Evolutionary conservation across 2,113 vertebrate species (phyloP), one percentile per base, ranked within the genome.

Genomic region (Podarcis muralis): DNA sequence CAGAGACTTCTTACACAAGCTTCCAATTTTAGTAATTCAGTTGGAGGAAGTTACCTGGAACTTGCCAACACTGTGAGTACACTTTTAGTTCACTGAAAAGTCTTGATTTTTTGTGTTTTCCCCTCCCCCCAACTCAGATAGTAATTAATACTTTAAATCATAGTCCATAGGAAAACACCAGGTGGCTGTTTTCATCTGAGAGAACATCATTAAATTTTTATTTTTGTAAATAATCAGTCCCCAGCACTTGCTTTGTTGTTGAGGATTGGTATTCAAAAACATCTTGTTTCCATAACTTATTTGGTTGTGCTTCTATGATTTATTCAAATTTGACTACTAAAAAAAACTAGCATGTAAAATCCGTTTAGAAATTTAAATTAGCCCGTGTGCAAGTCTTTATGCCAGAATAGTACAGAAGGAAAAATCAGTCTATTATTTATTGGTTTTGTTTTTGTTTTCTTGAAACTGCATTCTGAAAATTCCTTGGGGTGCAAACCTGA

Each of bases 21-120:
- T 35, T 93, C 90, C 9, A 85, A 27, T 72, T 81, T 92, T 15
- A 93, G 89, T 89, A 94, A 0, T 69, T 91, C 96, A 32, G 37
- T 92, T 62, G 95, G 95, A 81, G 96, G 96, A 87, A 97, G 94
- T 93, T 98, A 95, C 90, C 93, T 97, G 68, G 97, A 98, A 85
- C 96, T 98, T 90, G 97, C 97, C 89, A 97, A 97, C 83, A 97
- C 96, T 32, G 97, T 98, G 95, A 98, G 98, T 97, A 69, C 27
- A 15, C 83, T 92, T 87, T 84, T 53, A 30, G 12, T 89, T 13
- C 48, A 72, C 35, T 88, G 18, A 81, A 74, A 84, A 86, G 35
- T 91, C 89, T 81, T 40, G 16, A 90, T 90, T 84, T 88, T 71
- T 93, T 82, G 30, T 74, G 62, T 86, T 81, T n/a, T 71, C 27